Percentiles rank a stretch among this genome's conserved stretches.
phyloP scores from a whole-genome alignment of 92 coral and sea anemone species.

The Epizoanthus illoricatus region DNA sequence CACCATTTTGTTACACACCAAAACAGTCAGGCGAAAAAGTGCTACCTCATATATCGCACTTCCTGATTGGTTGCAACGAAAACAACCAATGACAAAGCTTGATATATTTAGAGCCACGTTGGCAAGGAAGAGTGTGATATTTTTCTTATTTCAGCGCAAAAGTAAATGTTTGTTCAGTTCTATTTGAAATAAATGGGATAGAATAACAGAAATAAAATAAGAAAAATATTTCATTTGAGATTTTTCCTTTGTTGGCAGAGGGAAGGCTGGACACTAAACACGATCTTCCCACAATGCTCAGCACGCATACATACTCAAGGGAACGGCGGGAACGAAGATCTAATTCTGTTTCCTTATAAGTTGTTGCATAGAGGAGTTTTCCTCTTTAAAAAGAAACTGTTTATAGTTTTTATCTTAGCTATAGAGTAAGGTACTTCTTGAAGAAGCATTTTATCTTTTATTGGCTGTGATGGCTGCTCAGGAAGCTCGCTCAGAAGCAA shows the following conservation, averaged over 20 bases:
- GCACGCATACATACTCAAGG: conserved; percentile 21
- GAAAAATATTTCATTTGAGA: too few species aligned
- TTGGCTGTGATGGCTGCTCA: conserved; percentile 56
- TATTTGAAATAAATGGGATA: too few species aligned
- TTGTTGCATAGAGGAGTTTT: conserved; percentile 2
- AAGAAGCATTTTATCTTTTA: not conserved
- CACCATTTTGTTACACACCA: not conserved
- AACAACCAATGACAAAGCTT: conserved; percentile 11
- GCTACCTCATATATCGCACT: not conserved
- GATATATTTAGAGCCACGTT: conserved; percentile 27
- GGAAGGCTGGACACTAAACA: conserved; percentile 10
- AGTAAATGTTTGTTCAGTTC: too few species aligned
- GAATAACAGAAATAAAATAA: too few species aligned
- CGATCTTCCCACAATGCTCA: conserved; percentile 19
- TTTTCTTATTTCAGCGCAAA: too few species aligned
- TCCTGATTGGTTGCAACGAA: conserved; percentile 16
- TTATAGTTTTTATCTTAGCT: not conserved
- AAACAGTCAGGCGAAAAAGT: conserved; percentile 29
- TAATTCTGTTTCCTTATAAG: not conserved
- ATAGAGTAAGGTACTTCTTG: not conserved
- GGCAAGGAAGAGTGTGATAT: not conserved
- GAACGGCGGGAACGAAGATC: conserved; percentile 37
- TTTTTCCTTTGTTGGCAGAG: not conserved
- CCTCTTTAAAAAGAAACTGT: not conserved
- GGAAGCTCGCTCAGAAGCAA: conserved; percentile 84